Conservation (phyloP, 2,888 invertebrate genomes). For the Cosmia trapezina region DNA sequence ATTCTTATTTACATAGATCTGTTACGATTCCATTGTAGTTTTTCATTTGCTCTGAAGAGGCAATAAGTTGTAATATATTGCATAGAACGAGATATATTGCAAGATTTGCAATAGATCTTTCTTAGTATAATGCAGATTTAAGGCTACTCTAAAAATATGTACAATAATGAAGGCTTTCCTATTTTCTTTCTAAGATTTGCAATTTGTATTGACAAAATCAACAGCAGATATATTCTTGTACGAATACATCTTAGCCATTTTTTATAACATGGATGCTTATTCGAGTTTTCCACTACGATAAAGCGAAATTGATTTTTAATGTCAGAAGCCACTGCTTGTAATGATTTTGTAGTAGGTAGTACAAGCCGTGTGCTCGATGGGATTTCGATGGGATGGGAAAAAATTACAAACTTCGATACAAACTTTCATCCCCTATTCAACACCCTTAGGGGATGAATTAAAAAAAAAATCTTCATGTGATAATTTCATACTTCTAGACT, state of each 20-base stretch:
- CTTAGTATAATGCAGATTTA: not conserved
- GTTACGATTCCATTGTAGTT: slow-evolving; percentile 16
- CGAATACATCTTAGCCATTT: not conserved
- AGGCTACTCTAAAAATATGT: not conserved
- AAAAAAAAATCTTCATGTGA: too few species aligned
- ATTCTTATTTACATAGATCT: slow-evolving; percentile 40
- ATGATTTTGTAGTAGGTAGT: not conserved
- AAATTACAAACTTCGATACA: not conserved
- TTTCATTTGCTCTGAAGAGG: slow-evolving; percentile 28
- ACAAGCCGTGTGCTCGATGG: too few species aligned
- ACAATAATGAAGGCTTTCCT: not conserved
- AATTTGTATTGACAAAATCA: not conserved
- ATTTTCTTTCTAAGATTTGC: not conserved
- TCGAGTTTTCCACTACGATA: not conserved
- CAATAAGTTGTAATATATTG: slow-evolving; percentile 36
- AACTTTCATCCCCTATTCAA: not conserved
- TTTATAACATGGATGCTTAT: not conserved
- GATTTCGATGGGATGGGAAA: not conserved
- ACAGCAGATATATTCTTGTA: not conserved
- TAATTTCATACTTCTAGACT: too few species aligned
- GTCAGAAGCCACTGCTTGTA: too few species aligned
- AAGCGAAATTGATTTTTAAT: not conserved
- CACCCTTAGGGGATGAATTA: not conserved
- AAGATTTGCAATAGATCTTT: not conserved
- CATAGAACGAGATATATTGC: not conserved